A percentile compares a stretch with the other conserved stretches of the same genome.
These are phyloP conservation scores for Synanthedon formicaeformis DNA, from an alignment of 2,888 invertebrate genomes.

Conservation along the genomic window DNA sequence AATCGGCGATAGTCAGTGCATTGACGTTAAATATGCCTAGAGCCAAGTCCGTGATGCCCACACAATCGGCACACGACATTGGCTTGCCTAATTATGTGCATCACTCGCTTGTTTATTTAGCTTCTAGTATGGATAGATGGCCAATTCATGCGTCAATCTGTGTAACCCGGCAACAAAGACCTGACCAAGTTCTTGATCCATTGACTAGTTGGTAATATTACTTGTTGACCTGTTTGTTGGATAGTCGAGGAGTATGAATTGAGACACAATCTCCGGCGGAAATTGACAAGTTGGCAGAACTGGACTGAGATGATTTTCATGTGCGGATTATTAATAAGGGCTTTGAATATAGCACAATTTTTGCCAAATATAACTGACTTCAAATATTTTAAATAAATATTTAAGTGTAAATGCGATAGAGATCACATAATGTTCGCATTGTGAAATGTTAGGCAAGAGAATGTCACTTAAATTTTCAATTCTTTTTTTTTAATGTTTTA, in stretches of 20 bases:
- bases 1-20: neutral
- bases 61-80: slow-evolving; percentile 27
- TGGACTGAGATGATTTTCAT: too few species aligned
- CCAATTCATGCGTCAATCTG: slow-evolving; percentile 45
- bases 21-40: neutral
- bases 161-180: slow-evolving; percentile 13
- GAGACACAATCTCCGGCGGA: neutral
- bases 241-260: neutral
- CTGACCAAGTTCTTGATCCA: neutral
- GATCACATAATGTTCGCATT: too few species aligned
- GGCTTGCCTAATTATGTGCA: slow-evolving; percentile 43
- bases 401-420: too few species aligned
- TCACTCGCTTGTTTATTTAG: slow-evolving; percentile 15
- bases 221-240: neutral
- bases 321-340: too few species aligned
- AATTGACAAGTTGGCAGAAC: neutral
- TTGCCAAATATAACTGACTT: too few species aligned
- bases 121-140: neutral
- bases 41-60: slow-evolving; percentile 16
- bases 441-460: too few species aligned
- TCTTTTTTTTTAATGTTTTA: too few species aligned
- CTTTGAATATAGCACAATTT: too few species aligned
- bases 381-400: too few species aligned
- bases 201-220: neutral
- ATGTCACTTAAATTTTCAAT: too few species aligned